A percentile compares a stretch with the other conserved stretches of the same genome.
These are phyloP conservation scores for Hyppa rectilinea DNA, from an alignment of 2,888 invertebrate genomes.

Conservation along the genomic window DNA sequence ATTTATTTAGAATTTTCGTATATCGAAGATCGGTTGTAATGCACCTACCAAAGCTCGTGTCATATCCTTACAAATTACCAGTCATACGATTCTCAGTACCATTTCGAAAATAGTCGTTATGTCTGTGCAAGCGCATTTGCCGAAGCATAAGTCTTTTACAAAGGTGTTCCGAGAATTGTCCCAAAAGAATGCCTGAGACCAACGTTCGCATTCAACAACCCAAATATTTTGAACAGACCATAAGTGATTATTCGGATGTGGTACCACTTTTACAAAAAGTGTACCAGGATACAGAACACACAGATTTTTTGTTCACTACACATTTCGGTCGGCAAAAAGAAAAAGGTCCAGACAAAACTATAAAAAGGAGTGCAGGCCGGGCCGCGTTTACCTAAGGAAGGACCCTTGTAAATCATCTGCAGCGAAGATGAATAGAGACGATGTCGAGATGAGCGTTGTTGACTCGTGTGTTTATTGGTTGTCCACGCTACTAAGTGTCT, in stretches of 20 bases:
- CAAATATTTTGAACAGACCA: constrained; percentile 89
- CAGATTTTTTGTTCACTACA: constrained; percentile 86
- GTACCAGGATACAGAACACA: constrained; percentile 89
- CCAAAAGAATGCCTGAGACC: constrained; percentile 83
- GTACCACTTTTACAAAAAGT: constrained; percentile 89
- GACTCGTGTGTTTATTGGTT: constrained; percentile 89
- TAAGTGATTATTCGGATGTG: constrained; percentile 91
- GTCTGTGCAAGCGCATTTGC: constrained; percentile 72
- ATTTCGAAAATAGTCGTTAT: constrained; percentile 69
- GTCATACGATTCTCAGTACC: constrained; percentile 39
- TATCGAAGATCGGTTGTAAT: constrained; percentile 71
- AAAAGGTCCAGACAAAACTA: constrained; percentile 88
- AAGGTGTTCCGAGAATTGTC: constrained; percentile 83
- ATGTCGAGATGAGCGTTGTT: constrained; percentile 86
- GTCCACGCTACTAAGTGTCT: constrained; percentile 87
- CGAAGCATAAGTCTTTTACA: constrained; percentile 73
- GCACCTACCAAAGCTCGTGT: constrained; percentile 69
- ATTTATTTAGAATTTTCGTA: constrained; percentile 81
- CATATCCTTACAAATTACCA: constrained; percentile 58
- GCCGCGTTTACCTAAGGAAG: constrained; percentile 89
- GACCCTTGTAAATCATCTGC: constrained; percentile 90
- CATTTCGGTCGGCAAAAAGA: constrained; percentile 87
- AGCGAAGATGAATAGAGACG: constrained; percentile 85
- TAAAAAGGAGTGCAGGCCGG: constrained; percentile 89
- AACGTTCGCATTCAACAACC: constrained; percentile 84